A percentile compares a stretch with the other conserved stretches of the same genome.
These are phyloP conservation scores for Drosophila maculinotata DNA, from an alignment of 2,888 invertebrate species.

Conservation along the genomic window DNA sequence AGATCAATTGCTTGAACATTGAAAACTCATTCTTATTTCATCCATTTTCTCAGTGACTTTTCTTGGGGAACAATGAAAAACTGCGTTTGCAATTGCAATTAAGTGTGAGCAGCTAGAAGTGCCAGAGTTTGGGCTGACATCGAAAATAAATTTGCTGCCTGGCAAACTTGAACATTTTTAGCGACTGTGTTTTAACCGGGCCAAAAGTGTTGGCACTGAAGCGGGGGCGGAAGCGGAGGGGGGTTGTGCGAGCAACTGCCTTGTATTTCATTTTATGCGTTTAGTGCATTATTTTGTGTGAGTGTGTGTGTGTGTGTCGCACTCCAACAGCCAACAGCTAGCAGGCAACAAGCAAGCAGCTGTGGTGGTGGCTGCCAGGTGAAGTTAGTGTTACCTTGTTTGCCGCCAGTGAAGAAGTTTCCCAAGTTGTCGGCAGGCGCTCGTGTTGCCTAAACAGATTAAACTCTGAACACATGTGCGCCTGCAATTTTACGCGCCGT, in stretches of 20 bases:
- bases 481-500: conserved; percentile 79
- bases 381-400: conserved; percentile 78
- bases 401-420: conserved; percentile 64
- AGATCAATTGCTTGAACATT: not conserved
- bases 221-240: not conserved
- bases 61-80: conserved; percentile 10
- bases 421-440: conserved; percentile 70
- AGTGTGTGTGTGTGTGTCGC: not conserved
- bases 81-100: conserved; percentile 34
- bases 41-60: not conserved
- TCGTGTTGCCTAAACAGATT: conserved; percentile 79
- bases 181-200: conserved; percentile 32
- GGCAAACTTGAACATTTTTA: conserved; percentile 55
- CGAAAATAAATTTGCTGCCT: conserved; percentile 28
- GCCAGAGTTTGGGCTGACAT: conserved; percentile 20
- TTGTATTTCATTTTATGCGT: conserved; percentile 55
- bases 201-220: conserved; percentile 5
- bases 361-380: conserved; percentile 61
- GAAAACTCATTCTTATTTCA: no score
- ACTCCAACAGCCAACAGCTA: conserved; percentile 1
- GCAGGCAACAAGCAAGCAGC: conserved; percentile 3
- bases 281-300: conserved; percentile 60
- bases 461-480: conserved; percentile 76
- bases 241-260: conserved; percentile 29
- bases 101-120: conserved; percentile 29